Percentiles rank a stretch among this genome's conserved stretches.
Conservation (phyloP, 2,888 invertebrate species). For the Calliopum simillimum region DNA sequence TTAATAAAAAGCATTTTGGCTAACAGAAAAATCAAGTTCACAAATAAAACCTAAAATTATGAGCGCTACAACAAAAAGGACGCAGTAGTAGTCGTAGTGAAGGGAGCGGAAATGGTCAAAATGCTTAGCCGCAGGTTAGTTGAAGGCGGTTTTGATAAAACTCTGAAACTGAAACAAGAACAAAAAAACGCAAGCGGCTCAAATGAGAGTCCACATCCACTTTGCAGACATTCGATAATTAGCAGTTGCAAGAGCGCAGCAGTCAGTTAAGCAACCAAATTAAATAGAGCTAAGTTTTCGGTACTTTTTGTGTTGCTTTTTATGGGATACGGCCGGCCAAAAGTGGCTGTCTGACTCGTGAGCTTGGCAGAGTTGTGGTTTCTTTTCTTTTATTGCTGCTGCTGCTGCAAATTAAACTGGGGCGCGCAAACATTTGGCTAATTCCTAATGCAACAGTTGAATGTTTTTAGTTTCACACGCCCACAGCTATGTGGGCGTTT, state of each 20-base stretch:
- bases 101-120: neutral
- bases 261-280: neutral
- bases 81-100: no score
- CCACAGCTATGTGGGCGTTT: neutral
- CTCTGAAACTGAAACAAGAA: no score
- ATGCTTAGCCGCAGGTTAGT: constrained; percentile 8
- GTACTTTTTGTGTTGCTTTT: neutral
- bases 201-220: neutral
- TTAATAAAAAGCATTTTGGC: constrained; percentile 1
- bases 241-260: constrained; percentile 16
- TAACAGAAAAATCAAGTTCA: neutral
- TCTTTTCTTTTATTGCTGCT: neutral
- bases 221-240: neutral
- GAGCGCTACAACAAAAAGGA: neutral
- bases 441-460: neutral
- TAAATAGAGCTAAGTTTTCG: constrained; percentile 10
- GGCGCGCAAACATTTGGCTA: constrained; percentile 8
- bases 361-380: neutral
- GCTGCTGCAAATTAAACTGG: constrained; percentile 8
- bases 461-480: neutral
- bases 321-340: neutral
- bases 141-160: constrained; percentile 30
- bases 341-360: constrained; percentile 1
- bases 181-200: neutral
- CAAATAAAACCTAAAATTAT: neutral